These are phyloP conservation scores for Excalfactoria chinensis DNA, from an alignment of 2,113 vertebrate species.

Conservation along the genomic window DNA sequence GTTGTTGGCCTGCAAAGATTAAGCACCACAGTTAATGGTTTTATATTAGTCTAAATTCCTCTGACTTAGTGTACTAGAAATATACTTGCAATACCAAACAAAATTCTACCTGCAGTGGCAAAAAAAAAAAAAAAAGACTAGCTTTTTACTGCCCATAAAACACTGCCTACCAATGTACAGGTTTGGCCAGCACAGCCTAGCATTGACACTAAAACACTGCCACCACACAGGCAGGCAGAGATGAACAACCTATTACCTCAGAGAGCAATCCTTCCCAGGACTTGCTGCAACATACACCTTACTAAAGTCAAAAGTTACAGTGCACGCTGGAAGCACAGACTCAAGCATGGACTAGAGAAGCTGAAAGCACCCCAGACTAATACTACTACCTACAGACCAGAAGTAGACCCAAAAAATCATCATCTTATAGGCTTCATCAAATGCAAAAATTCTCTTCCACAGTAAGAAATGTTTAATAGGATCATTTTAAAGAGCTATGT, in stretches of 20 bases:
- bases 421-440: not conserved
- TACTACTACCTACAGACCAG: not conserved
- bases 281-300: not conserved
- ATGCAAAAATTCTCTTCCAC: not conserved
- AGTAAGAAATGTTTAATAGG: not conserved
- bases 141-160: not conserved
- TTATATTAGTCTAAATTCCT: not conserved
- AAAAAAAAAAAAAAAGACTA: too few relatives aligned
- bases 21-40: not conserved
- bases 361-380: not conserved
- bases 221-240: not conserved
- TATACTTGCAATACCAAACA: not conserved
- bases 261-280: not conserved
- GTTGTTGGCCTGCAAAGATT: not conserved
- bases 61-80: not conserved
- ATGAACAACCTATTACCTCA: not conserved
- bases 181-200: not conserved
- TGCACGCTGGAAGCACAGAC: not conserved
- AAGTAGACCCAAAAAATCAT: not conserved
- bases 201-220: not conserved
- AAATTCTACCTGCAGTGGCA: not conserved
- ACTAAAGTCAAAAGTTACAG: not conserved
- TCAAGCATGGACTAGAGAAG: not conserved
- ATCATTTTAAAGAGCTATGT: not conserved
- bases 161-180: rapidly evolving